phyloP scores from a whole-genome alignment of 2,888 invertebrate species.

The Xestia c-nigrum region DNA sequence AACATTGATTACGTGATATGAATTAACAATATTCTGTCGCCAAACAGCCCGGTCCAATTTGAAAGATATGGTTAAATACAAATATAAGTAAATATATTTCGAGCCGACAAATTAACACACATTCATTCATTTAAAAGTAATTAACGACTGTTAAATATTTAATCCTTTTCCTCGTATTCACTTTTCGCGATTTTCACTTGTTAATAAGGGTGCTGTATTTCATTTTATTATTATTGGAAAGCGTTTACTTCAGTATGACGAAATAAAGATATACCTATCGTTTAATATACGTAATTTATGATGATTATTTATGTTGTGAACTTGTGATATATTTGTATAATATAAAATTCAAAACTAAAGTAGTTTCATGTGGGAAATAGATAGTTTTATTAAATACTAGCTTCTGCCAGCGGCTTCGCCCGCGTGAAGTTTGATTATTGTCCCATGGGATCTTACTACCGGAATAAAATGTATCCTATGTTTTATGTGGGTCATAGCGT shows the following conservation, averaged over 20 bases:
- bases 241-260: not conserved
- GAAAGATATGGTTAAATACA: not conserved
- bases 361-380: not conserved
- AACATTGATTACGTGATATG: too few species aligned
- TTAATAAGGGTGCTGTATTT: conserved; percentile 14
- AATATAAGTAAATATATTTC: not conserved
- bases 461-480: too few species aligned
- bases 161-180: conserved; percentile 13
- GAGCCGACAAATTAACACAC: conserved; percentile 8
- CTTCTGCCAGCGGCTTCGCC: too few species aligned
- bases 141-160: conserved; percentile 9
- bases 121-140: conserved; percentile 9
- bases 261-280: not conserved
- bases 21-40: not conserved
- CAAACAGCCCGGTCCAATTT: not conserved
- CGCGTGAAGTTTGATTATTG: too few species aligned
- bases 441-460: too few species aligned
- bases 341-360: not conserved
- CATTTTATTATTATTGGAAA: conserved; percentile 2
- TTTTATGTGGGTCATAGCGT: too few species aligned
- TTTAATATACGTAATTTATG: not conserved
- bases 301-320: not conserved
- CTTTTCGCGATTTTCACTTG: not conserved
- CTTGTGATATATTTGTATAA: too few species aligned
- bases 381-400: too few species aligned